These are phyloP conservation scores for Palaemon carinicauda DNA, from an alignment of 1,140 invertebrate species.

Conservation along the genomic window DNA sequence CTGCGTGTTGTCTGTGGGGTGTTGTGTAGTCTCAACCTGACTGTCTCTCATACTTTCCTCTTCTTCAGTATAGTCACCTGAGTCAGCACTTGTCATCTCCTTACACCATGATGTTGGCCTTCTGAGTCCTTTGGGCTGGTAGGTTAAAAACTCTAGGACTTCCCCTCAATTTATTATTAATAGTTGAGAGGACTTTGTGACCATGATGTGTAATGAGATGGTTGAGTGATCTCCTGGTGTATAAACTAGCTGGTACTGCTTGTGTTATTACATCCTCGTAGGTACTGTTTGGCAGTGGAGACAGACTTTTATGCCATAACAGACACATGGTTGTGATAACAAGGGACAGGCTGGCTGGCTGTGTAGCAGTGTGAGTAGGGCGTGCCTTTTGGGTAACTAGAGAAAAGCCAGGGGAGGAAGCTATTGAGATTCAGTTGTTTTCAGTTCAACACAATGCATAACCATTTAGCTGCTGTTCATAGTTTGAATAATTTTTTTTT, in stretches of 20 bases:
- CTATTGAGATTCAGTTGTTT: no score
- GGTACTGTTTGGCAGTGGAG: not conserved
- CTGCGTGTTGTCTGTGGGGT: constrained; percentile 53
- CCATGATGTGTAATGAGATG: constrained; percentile 25
- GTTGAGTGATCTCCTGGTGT: not conserved
- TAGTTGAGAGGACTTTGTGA: constrained; percentile 19
- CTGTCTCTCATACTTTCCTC: constrained; percentile 52
- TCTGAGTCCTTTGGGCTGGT: constrained; percentile 38
- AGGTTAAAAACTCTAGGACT: constrained; percentile 19
- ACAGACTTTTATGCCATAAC: not conserved
- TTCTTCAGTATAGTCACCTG: constrained; percentile 42
- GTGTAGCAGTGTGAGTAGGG: constrained; percentile 50
- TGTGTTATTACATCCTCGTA: constrained; percentile 5
- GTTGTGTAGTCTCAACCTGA: constrained; percentile 44
- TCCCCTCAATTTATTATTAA: not conserved
- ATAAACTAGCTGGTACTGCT: constrained; percentile 27
- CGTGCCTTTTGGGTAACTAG: constrained; percentile 34
- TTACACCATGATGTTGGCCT: constrained; percentile 26
- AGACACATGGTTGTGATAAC: constrained; percentile 7
- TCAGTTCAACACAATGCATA: no score
- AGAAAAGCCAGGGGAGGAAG: not conserved
- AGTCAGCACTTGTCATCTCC: constrained; percentile 50
- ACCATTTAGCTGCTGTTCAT: no score
- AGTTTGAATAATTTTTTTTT: no score
- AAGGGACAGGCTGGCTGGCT: constrained; percentile 27